Evolutionary conservation across 2,113 vertebrate species (phyloP).

Genomic region (Cavia porcellus): DNA sequence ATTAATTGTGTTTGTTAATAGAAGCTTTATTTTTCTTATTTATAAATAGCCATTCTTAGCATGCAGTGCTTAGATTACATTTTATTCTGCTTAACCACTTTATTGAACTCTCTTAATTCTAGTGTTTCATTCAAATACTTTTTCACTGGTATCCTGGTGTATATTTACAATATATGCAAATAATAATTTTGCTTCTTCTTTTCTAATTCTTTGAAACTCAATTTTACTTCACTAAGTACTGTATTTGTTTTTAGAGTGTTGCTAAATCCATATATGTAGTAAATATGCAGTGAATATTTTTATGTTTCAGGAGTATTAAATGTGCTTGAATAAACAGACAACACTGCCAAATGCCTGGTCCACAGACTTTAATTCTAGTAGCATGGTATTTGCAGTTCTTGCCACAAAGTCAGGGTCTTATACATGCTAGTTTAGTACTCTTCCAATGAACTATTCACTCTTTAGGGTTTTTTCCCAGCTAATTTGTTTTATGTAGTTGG

Average conservation of each 20-base stretch:
- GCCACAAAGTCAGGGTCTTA: background rate
- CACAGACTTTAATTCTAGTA: background rate
- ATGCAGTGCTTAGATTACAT: background rate
- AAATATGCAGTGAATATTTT: background rate
- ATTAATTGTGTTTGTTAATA: background rate
- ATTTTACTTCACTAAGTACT: slow-evolving; percentile 24
- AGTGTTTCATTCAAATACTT: slow-evolving; percentile 50
- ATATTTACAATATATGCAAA: background rate
- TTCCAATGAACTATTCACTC: background rate
- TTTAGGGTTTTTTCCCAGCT: background rate
- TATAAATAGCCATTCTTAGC: background rate
- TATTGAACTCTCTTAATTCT: background rate
- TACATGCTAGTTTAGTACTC: background rate
- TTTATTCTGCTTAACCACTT: background rate
- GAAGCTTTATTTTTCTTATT: background rate
- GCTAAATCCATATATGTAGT: background rate
- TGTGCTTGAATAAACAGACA: background rate
- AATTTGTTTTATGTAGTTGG: background rate
- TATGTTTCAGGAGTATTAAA: background rate
- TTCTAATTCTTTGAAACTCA: slow-evolving; percentile 18
- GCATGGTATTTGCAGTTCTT: background rate
- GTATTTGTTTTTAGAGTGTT: background rate
- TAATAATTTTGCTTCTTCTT: background rate
- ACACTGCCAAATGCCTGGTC: background rate
- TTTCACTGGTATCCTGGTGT: background rate